Base-by-base conservation (phyloP, 2,888 invertebrate species). In the Drosophila paranaensis region DNA sequence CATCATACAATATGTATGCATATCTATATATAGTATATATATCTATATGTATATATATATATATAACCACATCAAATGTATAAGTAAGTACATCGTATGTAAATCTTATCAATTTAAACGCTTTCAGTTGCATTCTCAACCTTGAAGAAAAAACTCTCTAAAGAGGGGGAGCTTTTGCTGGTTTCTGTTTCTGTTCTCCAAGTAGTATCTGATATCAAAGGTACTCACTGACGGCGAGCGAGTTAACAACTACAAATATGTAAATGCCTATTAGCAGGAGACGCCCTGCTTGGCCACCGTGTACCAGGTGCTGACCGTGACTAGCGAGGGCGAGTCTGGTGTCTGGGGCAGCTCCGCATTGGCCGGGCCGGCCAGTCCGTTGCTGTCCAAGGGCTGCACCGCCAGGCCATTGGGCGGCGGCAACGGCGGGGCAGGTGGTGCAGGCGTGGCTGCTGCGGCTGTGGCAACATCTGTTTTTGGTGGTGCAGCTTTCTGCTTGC, bases 271-370 rank as follows among this genome's bases (percentile, higher is more conserved):
- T 89, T 92, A 93, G 91, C 93, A 93, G 79, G 93, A 93, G 77
- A 93, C 91, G 78, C 93, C 93, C 90, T 93, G 93, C 83, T 93
- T 93, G 77, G 93, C 92, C 77, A 93, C 93, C 58, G 93, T 93
- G 57, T 93, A 93, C 93, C 93, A 93, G 63, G 92, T 91, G 85
- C 92, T 91, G 74, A 93, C 93, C 70, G 88, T 91, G 54, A 93
- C 93, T 87, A 93, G 77, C 42, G 93, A 93, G 33, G 93, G 93
- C 43, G 93, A 92, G 69, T 92, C 93, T 39, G 92, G 91, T 40
- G 90, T 91, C 57, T 81, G 82, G 53, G 89, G 71, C 58, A 70
- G 67, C 56, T 71, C 71, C 35, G 20, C 20, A 20, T n/a, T n/a
- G n/a, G n/a, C n/a, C n/a, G n/a, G n/a, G n/a, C n/a, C n/a, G n/a